These are phyloP conservation scores for Apis dorsata DNA, from an alignment of 1,140 invertebrate species.

Conservation along the genomic window DNA sequence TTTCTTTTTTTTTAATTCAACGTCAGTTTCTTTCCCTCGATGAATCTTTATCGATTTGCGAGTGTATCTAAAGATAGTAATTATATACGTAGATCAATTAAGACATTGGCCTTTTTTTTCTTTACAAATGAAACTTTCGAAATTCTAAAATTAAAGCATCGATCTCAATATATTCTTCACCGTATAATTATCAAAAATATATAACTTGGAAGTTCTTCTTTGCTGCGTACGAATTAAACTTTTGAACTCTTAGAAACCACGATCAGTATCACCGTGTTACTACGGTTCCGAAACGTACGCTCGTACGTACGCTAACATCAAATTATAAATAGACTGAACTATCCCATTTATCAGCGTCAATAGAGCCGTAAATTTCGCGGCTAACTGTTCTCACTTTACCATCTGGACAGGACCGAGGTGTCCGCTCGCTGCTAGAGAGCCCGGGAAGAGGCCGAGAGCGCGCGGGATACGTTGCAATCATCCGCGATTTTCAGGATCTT, in stretches of 20 bases:
- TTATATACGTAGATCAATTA: too few relatives aligned
- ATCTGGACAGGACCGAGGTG: conserved; percentile 23
- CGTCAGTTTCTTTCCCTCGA: too few relatives aligned
- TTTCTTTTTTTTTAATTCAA: too few relatives aligned
- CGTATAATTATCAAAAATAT: too few relatives aligned
- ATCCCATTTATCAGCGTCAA: conserved; percentile 60
- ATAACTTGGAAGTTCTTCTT: too few relatives aligned
- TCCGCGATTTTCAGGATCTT: conserved; percentile 42
- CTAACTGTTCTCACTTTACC: conserved; percentile 56
- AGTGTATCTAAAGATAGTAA: too few relatives aligned
- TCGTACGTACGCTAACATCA: conserved; percentile 45
- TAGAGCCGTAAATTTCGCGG: conserved; percentile 61
- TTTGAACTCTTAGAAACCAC: too few relatives aligned
- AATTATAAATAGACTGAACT: conserved; percentile 62
- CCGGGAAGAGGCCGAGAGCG: background rate
- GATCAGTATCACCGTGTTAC: background rate
- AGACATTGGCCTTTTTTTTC: too few relatives aligned
- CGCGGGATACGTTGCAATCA: conserved; percentile 40
- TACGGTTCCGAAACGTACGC: conserved; percentile 23
- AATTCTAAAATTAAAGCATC: background rate
- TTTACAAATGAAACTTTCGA: too few relatives aligned
- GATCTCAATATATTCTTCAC: too few relatives aligned
- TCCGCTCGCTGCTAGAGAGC: background rate
- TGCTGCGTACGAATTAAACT: too few relatives aligned
- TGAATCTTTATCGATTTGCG: too few relatives aligned